phyloP scores from a whole-genome alignment of 2,113 vertebrate species.

The Saimiri boliviensis region DNA sequence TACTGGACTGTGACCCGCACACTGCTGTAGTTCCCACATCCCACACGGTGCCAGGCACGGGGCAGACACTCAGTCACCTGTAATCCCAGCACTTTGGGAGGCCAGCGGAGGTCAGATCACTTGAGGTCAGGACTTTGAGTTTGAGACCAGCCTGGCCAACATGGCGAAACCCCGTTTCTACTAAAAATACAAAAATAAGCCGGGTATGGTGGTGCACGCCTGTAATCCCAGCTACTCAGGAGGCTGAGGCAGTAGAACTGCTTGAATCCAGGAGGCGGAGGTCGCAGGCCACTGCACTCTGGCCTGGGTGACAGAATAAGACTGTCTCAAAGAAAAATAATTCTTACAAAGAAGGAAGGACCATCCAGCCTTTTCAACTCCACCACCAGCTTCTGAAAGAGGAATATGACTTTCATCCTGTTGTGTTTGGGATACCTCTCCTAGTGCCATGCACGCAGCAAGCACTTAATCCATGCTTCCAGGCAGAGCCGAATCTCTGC shows the following conservation, averaged over 20 bases:
- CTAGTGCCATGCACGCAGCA: not conserved
- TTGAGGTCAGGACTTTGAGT: too few species aligned
- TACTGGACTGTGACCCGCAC: not conserved
- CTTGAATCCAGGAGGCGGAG: too few species aligned
- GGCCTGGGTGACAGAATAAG: too few species aligned
- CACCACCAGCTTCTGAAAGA: not conserved
- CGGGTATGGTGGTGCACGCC: rapidly evolving
- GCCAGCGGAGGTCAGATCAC: too few species aligned
- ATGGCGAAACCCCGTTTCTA: too few species aligned
- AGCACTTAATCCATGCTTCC: not conserved
- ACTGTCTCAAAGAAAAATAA: not conserved
- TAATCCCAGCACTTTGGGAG: too few species aligned
- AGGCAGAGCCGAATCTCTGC: not conserved
- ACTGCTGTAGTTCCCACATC: not conserved
- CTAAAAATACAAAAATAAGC: too few species aligned
- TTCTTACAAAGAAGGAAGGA: not conserved
- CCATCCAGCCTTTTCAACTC: not conserved
- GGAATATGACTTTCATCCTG: too few species aligned
- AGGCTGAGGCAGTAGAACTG: too few species aligned
- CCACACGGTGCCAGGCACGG: not conserved
- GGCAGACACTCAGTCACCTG: not conserved
- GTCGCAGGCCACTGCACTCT: too few species aligned
- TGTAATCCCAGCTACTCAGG: too few species aligned
- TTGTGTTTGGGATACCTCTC: not conserved
- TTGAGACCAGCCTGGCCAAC: too few species aligned